Base-by-base conservation (phyloP, 2,888 invertebrate species). In the Melitaea athalia region DNA sequence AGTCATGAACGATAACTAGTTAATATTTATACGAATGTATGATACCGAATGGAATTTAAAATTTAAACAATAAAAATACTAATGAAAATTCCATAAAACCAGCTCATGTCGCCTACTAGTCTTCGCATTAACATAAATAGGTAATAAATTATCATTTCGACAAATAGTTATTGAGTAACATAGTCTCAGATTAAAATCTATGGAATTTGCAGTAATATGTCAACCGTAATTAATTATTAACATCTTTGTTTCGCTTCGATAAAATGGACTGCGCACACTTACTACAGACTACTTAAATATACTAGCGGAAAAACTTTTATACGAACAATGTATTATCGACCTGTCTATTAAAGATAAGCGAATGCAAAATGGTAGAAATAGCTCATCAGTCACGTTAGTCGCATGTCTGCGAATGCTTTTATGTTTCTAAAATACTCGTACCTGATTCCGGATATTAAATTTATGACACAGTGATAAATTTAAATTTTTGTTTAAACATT, bases 61-160 rank as follows among this genome's bases (percentile, higher is more conserved):
- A 85, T 71, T 83, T 79, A 86, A 88, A 89, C 88, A 89, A 87
- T 88, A 88, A 85, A 85, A 85, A 82, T 77, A 78, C 79, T 81
- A 82, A 88, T 88, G 85, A 87, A 87, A 87, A 91, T 90, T 89
- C 88, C 86, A 76, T 78, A 85, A 84, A 90, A 91, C 90, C 84
- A 77, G 89, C 81, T 86, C 80, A 75, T 78, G 80, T 84, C 85
- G 84, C 81, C 85, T 86, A 86, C 84, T 85, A 79, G 86, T 86
- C 84, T 83, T 80, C 79, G 63, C 68, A 89, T 90, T 90, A 80
- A 76, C 88, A 91, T 91, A 88, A 85, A 85, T 78, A 76, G 71
- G 74, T 75, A 76, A 87, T 91, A 91, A 88, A 91, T 92, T 89
- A 87, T 81, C 82, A 80, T 85, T 86, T 85, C 84, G 89, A 90